Evolutionary conservation across 2,797 vertebrate species (phyloP).

Genomic region (Smutsia gigantea): DNA sequence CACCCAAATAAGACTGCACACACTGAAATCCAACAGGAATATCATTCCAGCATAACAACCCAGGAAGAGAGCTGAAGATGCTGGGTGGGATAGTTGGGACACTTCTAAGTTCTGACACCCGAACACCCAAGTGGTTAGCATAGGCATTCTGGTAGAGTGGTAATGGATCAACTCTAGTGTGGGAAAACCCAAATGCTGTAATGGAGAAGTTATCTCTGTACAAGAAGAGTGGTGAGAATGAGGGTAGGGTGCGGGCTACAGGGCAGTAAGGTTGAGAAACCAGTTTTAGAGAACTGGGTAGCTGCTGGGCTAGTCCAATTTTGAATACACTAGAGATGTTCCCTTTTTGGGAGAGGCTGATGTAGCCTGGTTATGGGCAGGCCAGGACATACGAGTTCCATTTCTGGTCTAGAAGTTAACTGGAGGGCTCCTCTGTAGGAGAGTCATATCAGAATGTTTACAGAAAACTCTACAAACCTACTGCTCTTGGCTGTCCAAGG

Average conservation of each 20-base stretch:
- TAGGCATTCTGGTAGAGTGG: slow-evolving; percentile 33
- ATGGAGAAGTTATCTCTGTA: slow-evolving; percentile 43
- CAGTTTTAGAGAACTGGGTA: slow-evolving; percentile 38
- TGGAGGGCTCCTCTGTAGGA: not conserved
- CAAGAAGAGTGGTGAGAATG: not conserved
- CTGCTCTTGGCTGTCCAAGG: not conserved
- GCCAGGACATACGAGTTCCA: not conserved
- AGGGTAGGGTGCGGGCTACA: not conserved
- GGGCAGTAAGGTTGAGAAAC: slow-evolving; percentile 37
- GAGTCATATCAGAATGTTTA: not conserved
- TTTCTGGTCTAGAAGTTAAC: not conserved
- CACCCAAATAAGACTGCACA: slow-evolving; percentile 82
- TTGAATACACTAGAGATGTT: slow-evolving; percentile 5
- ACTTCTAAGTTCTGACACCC: slow-evolving; percentile 69
- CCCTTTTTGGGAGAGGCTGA: slow-evolving; percentile 29
- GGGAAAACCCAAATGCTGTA: slow-evolving; percentile 55
- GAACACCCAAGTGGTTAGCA: slow-evolving; percentile 77
- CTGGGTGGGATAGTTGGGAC: slow-evolving; percentile 63
- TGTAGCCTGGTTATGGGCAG: not conserved
- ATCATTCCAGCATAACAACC: slow-evolving; percentile 66
- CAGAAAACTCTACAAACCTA: slow-evolving; percentile 23
- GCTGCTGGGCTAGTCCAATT: slow-evolving; percentile 27
- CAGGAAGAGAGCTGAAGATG: slow-evolving; percentile 45
- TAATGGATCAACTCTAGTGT: slow-evolving; percentile 32
- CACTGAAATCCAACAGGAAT: slow-evolving; percentile 75